Evolutionary conservation across 2,888 invertebrate species (phyloP).

Genomic region (Brachyptera putata): DNA sequence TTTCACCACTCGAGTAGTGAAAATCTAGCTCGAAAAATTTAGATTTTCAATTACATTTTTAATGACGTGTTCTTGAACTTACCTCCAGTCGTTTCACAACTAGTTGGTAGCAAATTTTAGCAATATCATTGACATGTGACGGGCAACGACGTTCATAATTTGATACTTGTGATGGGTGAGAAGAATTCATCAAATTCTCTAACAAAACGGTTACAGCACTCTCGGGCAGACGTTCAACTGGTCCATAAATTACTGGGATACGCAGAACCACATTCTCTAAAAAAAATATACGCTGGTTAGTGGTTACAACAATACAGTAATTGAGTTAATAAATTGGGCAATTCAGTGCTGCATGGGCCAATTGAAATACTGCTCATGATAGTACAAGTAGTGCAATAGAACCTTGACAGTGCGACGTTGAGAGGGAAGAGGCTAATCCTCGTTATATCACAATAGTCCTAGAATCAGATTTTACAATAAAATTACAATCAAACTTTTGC

Average conservation of each 20-base stretch:
- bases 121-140: constrained; percentile 46
- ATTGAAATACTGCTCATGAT: neutral
- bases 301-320: neutral
- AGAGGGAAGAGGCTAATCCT: neutral
- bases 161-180: constrained; percentile 40
- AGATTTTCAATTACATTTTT: no score
- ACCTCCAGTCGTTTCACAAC: constrained; percentile 39
- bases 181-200: constrained; percentile 34
- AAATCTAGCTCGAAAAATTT: no score
- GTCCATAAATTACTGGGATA: constrained; percentile 50
- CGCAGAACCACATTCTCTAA: constrained; percentile 47
- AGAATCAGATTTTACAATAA: no score
- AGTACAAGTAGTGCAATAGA: neutral
- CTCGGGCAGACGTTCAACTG: constrained; percentile 46
- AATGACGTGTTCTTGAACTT: no score
- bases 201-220: constrained; percentile 48
- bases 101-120: constrained; percentile 42
- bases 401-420: neutral
- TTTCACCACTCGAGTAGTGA: no score
- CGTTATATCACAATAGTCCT: no score
- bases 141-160: constrained; percentile 48
- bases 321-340: no score
- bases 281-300: constrained; percentile 17
- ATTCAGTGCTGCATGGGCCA: no score
- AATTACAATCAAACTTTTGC: no score